Evolutionary conservation across 2,888 invertebrate genomes (phyloP).

Genomic region (Helicoverpa assulta): DNA sequence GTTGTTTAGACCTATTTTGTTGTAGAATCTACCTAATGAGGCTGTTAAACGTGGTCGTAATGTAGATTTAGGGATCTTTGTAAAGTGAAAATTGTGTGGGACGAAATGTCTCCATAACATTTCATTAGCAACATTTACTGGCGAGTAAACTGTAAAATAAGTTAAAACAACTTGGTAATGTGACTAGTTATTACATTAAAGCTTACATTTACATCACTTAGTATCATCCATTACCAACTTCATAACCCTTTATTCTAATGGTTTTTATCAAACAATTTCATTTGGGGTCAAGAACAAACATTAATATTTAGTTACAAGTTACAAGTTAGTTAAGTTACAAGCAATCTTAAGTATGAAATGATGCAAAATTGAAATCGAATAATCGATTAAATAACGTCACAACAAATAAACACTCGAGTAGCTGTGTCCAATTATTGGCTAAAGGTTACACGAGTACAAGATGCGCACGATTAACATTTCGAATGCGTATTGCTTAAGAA

Average conservation of each 20-base stretch:
- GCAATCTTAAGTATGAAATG: constrained; percentile 30
- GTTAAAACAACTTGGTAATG: constrained; percentile 6
- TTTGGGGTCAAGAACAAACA: constrained; percentile 48
- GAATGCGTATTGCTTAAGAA: constrained; percentile 64
- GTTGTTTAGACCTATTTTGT: constrained; percentile 58
- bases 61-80: constrained; percentile 41
- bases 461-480: constrained; percentile 72
- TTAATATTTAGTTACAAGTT: constrained; percentile 32
- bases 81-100: constrained; percentile 49
- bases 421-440: constrained; percentile 63
- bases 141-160: neutral
- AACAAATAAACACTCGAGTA: constrained; percentile 54
- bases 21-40: constrained; percentile 58
- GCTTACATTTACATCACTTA: neutral
- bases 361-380: constrained; percentile 43
- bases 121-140: constrained; percentile 26
- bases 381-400: constrained; percentile 58
- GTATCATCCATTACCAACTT: constrained; percentile 12
- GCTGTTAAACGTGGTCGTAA: constrained; percentile 37
- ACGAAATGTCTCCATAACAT: constrained; percentile 32
- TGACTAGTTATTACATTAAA: neutral
- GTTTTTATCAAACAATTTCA: constrained; percentile 23
- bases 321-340: too few species aligned
- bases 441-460: constrained; percentile 63
- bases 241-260: constrained; percentile 14